Conservation (phyloP, 2,888 invertebrate genomes). For the Halictus quadricinctus region DNA sequence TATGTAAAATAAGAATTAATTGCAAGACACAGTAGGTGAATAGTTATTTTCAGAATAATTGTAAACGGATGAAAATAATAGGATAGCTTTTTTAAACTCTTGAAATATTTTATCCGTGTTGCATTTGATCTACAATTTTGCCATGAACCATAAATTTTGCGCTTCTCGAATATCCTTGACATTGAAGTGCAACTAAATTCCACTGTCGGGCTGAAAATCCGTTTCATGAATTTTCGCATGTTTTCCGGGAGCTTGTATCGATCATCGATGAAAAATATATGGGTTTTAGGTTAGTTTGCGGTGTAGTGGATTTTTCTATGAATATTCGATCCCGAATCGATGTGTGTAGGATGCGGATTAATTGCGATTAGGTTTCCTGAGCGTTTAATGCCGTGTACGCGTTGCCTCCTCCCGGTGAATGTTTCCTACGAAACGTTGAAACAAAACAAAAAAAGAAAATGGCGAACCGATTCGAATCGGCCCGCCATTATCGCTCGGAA, state of each 20-base stretch:
- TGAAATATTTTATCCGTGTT: not conserved
- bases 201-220: not conserved
- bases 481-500: slow-evolving; percentile 11
- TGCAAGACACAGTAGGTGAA: not conserved
- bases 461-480: not conserved
- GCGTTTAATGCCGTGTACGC: not conserved
- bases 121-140: too few species aligned
- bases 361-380: not conserved
- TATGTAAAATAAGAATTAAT: not conserved
- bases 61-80: not conserved
- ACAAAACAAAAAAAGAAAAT: too few species aligned
- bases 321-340: not conserved
- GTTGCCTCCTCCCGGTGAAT: not conserved
- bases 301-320: not conserved
- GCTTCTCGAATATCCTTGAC: not conserved
- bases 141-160: too few species aligned
- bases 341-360: not conserved
- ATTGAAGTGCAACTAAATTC: not conserved
- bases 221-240: not conserved
- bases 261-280: not conserved
- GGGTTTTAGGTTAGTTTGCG: not conserved
- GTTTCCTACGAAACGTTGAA: not conserved
- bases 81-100: not conserved
- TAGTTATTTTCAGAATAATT: not conserved
- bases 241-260: not conserved